Base-by-base conservation (phyloP, 2,797 vertebrate genomes). In the Pseudochaenichthys georgianus region DNA sequence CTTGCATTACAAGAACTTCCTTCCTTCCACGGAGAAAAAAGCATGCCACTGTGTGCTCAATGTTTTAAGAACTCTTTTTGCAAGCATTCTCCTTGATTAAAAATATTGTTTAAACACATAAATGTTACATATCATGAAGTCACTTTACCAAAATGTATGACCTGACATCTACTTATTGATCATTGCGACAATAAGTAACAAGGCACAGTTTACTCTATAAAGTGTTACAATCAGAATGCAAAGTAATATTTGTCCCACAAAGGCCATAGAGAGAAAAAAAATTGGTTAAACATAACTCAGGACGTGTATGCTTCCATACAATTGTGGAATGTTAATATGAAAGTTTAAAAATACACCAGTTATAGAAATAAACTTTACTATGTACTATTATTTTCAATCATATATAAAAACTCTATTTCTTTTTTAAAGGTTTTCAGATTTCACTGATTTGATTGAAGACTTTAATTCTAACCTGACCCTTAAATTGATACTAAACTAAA, bases 221-320 rank as follows among this genome's bases (percentile, higher is more conserved):
- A 41, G 8, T 41, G 13, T 41, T 42, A 6, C 13, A 41, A 64
- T 42, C 34, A 52, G 50, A 64, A 50, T 50, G 47, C 9, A 55
- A 19, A 50, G 34, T 28, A 46, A 7, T 17, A 55, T 34, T 9
- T 45, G 19, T 43, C 42, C 59, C 28, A 34, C 28, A 34, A 15
- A 31, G 31, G 88, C 77, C 55, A 64, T 41, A 62, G 54, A 76
- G 15, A 61, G 63, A 77, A 38, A 3, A 1, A 11, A 80, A 53
- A 63, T 1, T 28, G 55, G 16, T 13, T 81, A 63, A 88, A 64
- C 15, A 64, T 1, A 46, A 42, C 8, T 7, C n/a, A 0, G 55
- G 45, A 71, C 6, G 15, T 43, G 57, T 21, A 21, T 31, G 1
- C 4, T 17, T 64, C 15, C 7, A 21, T 28, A 41, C 10, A 13